Base-by-base conservation (phyloP, 1,140 invertebrate species). In the Mercenaria mercenaria region DNA sequence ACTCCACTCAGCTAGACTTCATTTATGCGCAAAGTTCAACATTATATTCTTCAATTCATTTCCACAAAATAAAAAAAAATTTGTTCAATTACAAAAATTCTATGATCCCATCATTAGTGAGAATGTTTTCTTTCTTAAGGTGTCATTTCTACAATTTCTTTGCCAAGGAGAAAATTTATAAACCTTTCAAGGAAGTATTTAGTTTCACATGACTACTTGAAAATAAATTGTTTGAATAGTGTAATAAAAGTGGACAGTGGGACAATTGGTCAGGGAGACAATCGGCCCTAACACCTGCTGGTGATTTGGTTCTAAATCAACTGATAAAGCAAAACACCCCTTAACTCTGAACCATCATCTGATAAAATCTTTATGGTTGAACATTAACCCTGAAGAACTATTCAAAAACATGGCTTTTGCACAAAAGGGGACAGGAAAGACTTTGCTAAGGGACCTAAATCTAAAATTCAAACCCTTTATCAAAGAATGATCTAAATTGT, bases 371-470 rank as follows among this genome's bases (percentile, higher is more conserved):
- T 82, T 67, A 82, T 34, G 80, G 47, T 41, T 59, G 8, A 26
- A 29, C 26, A 67, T 59, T 61, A 41, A 61, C 80, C 80, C 52
- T 29, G n/a, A 29, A 82, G 41, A 3, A 41, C 56, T 26, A 41
- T 82, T 79, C 29, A 79, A 29, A 67, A 6, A 64, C 10, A 64
- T 29, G 23, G 74, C n/a, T n/a, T 50, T 15, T 13, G 41, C 32
- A 67, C 59, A 52, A 82, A 82, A 43, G 59, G 39, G 56, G 61
- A 82, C 80, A 82, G 80, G 80, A 82, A 81, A 39, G 43, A 79
- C n/a, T 56, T 56, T 79, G 50, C 50, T 56, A 23, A 50, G 43
- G 41, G 50, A 47, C 4, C n/a, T 29, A 79, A 50, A 50, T 56
- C 37, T 50, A 34, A 4, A 43, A 26, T 76, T 41, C 3, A 41